These are phyloP conservation scores for Eledone cirrhosa DNA, from an alignment of 2,888 invertebrate species.

Conservation along the genomic window DNA sequence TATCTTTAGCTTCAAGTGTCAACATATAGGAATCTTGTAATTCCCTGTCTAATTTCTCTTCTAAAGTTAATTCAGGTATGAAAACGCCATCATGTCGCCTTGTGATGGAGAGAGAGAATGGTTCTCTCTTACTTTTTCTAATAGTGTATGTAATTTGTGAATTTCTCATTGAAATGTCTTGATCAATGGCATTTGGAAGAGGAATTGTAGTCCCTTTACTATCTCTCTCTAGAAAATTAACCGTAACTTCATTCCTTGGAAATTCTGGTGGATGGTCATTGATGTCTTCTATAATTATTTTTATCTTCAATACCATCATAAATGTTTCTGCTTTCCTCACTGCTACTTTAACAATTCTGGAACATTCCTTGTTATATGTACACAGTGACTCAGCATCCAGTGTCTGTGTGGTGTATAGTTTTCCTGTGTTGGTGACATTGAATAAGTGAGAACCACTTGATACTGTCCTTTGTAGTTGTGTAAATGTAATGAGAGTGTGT, in stretches of 20 bases:
- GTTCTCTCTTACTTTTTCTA: slow-evolving; percentile 1
- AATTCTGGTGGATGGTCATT: slow-evolving; percentile 15
- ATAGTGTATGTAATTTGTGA: neutral
- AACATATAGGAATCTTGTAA: neutral
- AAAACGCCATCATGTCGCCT: neutral
- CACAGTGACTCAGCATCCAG: no score
- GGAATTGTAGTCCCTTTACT: neutral
- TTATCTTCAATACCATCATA: slow-evolving; percentile 7
- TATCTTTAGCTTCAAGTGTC: neutral
- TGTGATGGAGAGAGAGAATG: neutral
- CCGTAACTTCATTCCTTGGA: slow-evolving; percentile 4
- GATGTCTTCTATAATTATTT: slow-evolving; percentile 15
- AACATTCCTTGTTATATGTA: no score
- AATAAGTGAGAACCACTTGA: no score
- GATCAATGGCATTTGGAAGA: neutral
- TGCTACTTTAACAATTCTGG: neutral
- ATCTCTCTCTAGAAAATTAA: neutral
- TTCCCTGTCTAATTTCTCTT: slow-evolving; percentile 18
- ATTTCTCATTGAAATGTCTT: neutral
- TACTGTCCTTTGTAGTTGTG: no score
- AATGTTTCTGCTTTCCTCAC: neutral
- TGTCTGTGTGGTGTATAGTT: no score
- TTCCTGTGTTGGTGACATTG: neutral
- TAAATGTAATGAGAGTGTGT: no score
- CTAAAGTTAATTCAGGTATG: neutral